Evolutionary conservation across 2,113 vertebrate species (phyloP), one percentile per base, ranked within the genome.

Genomic region (Athene noctua): DNA sequence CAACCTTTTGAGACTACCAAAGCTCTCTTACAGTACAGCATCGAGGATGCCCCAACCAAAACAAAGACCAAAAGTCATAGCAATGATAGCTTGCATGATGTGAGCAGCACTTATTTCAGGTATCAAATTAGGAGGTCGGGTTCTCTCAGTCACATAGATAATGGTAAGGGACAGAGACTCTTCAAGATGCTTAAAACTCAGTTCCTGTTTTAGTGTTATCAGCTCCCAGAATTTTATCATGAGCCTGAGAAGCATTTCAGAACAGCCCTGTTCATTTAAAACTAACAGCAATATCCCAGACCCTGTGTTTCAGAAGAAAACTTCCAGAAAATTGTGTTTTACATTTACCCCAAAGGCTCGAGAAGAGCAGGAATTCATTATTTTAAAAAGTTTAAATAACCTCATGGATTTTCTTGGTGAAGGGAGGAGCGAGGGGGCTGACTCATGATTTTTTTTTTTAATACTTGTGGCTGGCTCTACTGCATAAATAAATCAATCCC

Each of bases 401-500:
- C 36, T 51, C 61, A 61, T 44, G 16, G 52, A 80, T 77, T 82
- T 73, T 80, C 36, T 82, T 80, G 42, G 63, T 55, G 74, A 92
- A 29, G 52, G 16, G 5, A 80, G 5, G 30, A 81, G 4, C 4
- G 54, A 59, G 40, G 13, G 11, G 61, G 65, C 61, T 90, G 80
- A 96, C 75, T 93, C 74, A 75, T 32, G 21, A 13, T 32, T 34
- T 38, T 11, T 51, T 79, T 83, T 88, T 93, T 92, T 58, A 80
- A 92, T 85, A 86, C 29, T 90, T 95, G 62, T 67, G 92, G 81
- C 46, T 92, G 77, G 34, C 47, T 85, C 25, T 63, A 26, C 66
- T 86, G 75, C 84, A 96, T 93, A 94, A 95, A 95, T 89, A 91
- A 95, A 96, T 92, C 83, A 96, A 96, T 90, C 13, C 87, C 80